Evolutionary conservation across 2,113 vertebrate genomes (phyloP).

Genomic region (Phylloscopus trochiloides): DNA sequence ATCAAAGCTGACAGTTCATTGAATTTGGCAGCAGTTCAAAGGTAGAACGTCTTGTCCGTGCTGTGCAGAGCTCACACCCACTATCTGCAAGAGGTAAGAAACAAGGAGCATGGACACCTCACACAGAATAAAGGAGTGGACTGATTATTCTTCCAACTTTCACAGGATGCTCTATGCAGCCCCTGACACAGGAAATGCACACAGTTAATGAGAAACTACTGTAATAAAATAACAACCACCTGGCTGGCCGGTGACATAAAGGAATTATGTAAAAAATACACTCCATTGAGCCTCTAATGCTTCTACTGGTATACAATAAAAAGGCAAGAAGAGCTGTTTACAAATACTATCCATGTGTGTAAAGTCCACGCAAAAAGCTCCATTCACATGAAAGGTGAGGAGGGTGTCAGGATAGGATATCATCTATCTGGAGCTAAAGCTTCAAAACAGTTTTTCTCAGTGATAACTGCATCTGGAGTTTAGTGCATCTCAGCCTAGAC

Average conservation of each 20-base stretch:
- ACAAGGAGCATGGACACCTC: neutral
- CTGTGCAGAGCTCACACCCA: neutral
- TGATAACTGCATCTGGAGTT: neutral
- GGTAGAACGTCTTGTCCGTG: neutral
- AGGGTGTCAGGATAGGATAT: neutral
- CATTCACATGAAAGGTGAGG: neutral
- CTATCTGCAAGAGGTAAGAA: neutral
- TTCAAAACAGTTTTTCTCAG: neutral
- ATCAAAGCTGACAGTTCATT: neutral
- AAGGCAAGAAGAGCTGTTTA: neutral
- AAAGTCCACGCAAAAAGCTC: neutral
- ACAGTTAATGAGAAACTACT: neutral
- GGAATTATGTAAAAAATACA: neutral
- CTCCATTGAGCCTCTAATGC: neutral
- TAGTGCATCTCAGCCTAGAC: neutral
- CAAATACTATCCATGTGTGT: neutral
- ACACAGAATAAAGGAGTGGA: neutral
- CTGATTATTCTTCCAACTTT: neutral
- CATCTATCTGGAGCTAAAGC: neutral
- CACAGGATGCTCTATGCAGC: neutral
- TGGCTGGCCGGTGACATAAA: neutral
- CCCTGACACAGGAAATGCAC: neutral
- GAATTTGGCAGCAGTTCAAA: conserved; percentile 15
- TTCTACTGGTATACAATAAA: neutral
- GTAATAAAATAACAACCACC: neutral